Evolutionary conservation across 2,888 invertebrate genomes (phyloP).

Genomic region (Rhyacophila evoluta): DNA sequence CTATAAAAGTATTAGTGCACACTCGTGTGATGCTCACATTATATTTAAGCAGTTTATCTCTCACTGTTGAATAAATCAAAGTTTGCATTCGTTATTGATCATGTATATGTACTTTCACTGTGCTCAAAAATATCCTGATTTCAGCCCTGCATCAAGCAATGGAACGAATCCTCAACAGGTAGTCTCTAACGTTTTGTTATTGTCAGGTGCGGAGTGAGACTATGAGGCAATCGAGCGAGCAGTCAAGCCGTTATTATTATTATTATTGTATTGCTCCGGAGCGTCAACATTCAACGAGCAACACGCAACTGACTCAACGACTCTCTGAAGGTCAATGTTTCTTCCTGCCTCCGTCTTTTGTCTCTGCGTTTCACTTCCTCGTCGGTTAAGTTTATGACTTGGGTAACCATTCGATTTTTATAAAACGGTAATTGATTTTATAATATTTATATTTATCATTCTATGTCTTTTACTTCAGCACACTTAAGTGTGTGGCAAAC

Average conservation of each 20-base stretch:
- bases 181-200: not conserved
- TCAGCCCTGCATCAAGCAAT: not conserved
- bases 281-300: not conserved
- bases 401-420: not conserved
- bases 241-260: not conserved
- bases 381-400: not conserved
- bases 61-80: too few species aligned
- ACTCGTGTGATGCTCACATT: too few species aligned
- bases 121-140: not conserved
- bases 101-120: too few species aligned
- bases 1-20: too few species aligned
- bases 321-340: conserved; percentile 1
- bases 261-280: not conserved
- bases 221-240: conserved; percentile 11
- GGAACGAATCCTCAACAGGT: not conserved
- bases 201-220: not conserved
- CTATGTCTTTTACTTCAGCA: too few species aligned
- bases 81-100: too few species aligned
- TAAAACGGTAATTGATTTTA: too few species aligned
- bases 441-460: too few species aligned
- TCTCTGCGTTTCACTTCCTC: conserved; percentile 5
- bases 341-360: conserved; percentile 19
- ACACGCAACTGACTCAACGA: not conserved
- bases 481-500: too few species aligned
- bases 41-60: too few species aligned